phyloP scores from a whole-genome alignment of 2,113 vertebrate species.

The Rhinichthys klamathensis region DNA sequence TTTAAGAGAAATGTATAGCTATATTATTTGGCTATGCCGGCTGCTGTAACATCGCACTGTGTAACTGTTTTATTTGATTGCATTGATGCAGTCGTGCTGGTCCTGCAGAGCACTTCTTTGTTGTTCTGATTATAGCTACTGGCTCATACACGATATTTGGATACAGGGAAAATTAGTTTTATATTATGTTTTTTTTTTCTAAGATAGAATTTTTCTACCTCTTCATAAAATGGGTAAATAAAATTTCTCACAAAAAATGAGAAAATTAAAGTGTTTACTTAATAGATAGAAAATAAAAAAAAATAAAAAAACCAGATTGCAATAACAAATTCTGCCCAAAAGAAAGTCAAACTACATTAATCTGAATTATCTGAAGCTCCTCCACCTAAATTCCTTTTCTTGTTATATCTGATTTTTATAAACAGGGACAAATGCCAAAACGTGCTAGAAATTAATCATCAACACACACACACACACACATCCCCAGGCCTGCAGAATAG shows the following conservation, averaged over 20 bases:
- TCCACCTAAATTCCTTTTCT: neutral
- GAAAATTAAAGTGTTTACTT: neutral
- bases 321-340: neutral
- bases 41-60: neutral
- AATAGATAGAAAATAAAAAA: neutral
- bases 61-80: slow-evolving; percentile 17
- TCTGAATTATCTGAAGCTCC: neutral
- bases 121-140: slow-evolving; percentile 3
- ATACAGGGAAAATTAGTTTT: neutral
- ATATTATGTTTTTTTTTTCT: neutral
- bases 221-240: neutral
- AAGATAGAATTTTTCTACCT: neutral
- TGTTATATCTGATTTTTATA: neutral
- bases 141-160: neutral
- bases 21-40: neutral
- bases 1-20: neutral
- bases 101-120: neutral
- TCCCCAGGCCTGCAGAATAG: slow-evolving; percentile 7
- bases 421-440: neutral
- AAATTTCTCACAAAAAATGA: neutral
- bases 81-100: neutral
- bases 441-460: neutral
- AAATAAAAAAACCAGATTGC: neutral
- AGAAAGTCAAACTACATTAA: neutral
- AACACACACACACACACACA: neutral